Evolutionary conservation across 2,888 invertebrate genomes (phyloP).

Genomic region (Brachypalpus laphriformis): DNA sequence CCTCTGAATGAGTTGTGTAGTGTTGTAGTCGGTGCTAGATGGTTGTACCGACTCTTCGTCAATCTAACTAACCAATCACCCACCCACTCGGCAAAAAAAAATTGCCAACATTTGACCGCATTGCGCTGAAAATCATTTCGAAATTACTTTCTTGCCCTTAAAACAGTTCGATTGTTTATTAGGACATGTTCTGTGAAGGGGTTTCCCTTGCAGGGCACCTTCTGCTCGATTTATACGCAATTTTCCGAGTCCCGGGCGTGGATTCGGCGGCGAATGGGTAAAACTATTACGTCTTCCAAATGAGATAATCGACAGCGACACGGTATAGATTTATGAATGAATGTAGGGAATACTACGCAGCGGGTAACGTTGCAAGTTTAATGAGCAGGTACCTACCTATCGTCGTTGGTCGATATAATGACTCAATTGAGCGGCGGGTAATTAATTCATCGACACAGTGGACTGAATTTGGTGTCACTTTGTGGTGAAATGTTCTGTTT

Average conservation of each 20-base stretch:
- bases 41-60: too few species aligned
- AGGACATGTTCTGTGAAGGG: neutral
- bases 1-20: too few species aligned
- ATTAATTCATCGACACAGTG: neutral
- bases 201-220: too few species aligned
- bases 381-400: neutral
- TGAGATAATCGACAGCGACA: slow-evolving; percentile 57
- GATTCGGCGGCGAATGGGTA: neutral
- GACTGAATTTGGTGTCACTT: neutral
- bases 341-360: slow-evolving; percentile 31
- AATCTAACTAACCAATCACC: too few species aligned
- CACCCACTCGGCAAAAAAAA: slow-evolving; percentile 17
- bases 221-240: neutral
- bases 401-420: neutral
- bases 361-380: slow-evolving; percentile 1
- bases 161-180: neutral
- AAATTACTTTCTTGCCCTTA: neutral
- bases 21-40: too few species aligned
- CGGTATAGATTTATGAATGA: slow-evolving; percentile 60
- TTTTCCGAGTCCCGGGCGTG: slow-evolving; percentile 33
- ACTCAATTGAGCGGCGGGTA: neutral
- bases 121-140: slow-evolving; percentile 54
- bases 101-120: slow-evolving; percentile 70
- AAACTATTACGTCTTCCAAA: slow-evolving; percentile 49
- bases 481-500: neutral